phyloP scores from a whole-genome alignment of 1,140 invertebrate genomes.

The Rhopalosiphum maidis region DNA sequence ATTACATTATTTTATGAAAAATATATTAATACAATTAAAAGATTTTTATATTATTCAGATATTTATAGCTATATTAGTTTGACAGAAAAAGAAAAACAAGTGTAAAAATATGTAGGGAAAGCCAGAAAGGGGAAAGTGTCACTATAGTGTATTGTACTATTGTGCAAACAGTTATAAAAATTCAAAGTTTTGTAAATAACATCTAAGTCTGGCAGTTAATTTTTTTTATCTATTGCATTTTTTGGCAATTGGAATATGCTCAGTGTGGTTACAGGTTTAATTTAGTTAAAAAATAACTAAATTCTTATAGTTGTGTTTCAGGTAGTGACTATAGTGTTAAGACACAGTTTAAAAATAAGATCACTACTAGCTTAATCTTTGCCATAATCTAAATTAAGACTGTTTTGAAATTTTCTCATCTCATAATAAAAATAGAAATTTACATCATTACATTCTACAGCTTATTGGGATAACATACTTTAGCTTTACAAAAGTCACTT shows the following conservation, averaged over 20 bases:
- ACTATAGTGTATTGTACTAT: not conserved
- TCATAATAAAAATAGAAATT: constrained; percentile 31
- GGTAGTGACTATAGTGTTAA: not conserved
- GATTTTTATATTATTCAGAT: not conserved
- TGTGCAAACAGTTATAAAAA: not conserved
- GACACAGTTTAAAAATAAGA: constrained; percentile 38
- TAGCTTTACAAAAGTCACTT: not conserved
- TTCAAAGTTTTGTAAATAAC: not conserved
- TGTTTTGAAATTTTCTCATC: constrained; percentile 29
- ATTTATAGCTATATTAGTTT: not conserved
- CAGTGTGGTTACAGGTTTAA: not conserved
- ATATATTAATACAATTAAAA: not conserved
- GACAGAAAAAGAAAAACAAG: not conserved
- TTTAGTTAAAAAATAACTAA: not conserved
- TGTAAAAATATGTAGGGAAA: not conserved
- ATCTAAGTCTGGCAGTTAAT: not conserved
- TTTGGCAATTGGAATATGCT: not conserved
- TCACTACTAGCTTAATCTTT: not conserved
- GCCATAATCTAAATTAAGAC: constrained; percentile 49
- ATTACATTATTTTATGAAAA: not conserved
- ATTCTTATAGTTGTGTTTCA: not conserved
- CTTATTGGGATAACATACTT: not conserved
- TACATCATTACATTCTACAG: constrained; percentile 8
- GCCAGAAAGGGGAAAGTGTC: not conserved
- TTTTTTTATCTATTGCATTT: not conserved